Evolutionary conservation across 1,140 invertebrate species (phyloP).

Genomic region (Habropoda laboriosa): DNA sequence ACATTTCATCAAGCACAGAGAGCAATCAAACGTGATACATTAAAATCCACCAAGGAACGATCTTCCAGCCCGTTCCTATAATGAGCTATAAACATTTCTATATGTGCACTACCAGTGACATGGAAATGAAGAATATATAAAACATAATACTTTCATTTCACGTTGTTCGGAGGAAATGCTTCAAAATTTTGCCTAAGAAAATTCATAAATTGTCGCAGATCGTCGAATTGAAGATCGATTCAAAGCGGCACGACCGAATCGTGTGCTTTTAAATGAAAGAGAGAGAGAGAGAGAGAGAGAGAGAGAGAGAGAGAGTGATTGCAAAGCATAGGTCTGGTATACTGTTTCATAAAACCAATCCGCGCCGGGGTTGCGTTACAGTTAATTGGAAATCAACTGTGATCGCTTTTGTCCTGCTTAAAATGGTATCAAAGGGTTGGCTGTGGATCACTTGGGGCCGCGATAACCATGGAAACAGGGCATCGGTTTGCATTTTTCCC

Average conservation of each 20-base stretch:
- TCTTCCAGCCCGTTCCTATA: background rate
- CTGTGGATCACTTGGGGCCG: background rate
- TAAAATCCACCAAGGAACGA: background rate
- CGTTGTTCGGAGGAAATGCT: background rate
- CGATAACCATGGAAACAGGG: background rate
- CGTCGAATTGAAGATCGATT: constrained; percentile 43
- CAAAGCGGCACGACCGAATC: constrained; percentile 17
- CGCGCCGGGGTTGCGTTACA: background rate
- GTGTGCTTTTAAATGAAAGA: constrained; percentile 4
- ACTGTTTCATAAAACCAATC: constrained; percentile 14
- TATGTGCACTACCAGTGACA: background rate
- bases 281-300: too few relatives aligned
- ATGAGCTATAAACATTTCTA: constrained; percentile 2
- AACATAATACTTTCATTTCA: too few relatives aligned
- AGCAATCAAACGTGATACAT: constrained; percentile 16
- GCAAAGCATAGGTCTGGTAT: background rate
- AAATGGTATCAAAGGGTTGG: constrained; percentile 19
- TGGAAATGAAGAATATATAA: too few relatives aligned
- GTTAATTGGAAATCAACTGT: constrained; percentile 34
- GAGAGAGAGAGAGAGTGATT: too few relatives aligned
- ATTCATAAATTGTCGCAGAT: background rate
- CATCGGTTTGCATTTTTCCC: background rate
- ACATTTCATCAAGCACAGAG: background rate
- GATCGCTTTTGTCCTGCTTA: constrained; percentile 24
- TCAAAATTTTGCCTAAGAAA: background rate